Evolutionary conservation across 2,888 invertebrate genomes (phyloP), one percentile per base, ranked within the genome.

Genomic region (Beris chalybata): DNA sequence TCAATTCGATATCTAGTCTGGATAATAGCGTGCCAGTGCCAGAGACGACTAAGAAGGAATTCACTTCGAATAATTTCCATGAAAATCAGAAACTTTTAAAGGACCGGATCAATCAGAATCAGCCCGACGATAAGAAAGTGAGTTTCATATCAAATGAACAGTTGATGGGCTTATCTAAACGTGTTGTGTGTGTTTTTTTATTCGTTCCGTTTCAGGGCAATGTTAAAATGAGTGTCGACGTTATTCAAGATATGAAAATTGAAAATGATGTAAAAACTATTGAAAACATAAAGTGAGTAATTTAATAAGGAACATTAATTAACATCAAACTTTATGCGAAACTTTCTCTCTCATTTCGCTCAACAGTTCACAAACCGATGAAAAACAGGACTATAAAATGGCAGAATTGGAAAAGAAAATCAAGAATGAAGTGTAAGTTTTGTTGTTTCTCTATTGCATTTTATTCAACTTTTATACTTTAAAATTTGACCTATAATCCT

Each of bases 201-300:
- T 22, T 22, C 22, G 30, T 67, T 43, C 53, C 7, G 6, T 68
- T 68, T 30, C 67, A 78, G 78, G 75, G 77, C 75, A 74, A 79
- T 80, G 79, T 74, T 74, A 80, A 77, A 75, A 80, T 81, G 81
- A 81, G 80, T 77, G 79, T 79, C 73, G 80, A 79, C 76, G 77
- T 80, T 67, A 77, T 77, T 70, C 74, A 76, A 70, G 76, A 76
- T 70, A 65, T 70, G 29, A 74, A 74, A 70, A 77, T 79, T 71
- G 79, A 77, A 72, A 79, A 79, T 76, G 79, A 79, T 73, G 75
- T 76, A 65, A 80, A 79, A 74, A 74, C 80, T 70, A 76, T 77
- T 72, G 79, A 79, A 67, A 76, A 79, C 47, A 76, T 76, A 71
- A 78, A 76, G 79, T 79, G 71, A 74, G 76, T 73, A 11, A 38